Base-by-base conservation (phyloP, 2,797 vertebrate species). In the Manis pentadactyla region DNA sequence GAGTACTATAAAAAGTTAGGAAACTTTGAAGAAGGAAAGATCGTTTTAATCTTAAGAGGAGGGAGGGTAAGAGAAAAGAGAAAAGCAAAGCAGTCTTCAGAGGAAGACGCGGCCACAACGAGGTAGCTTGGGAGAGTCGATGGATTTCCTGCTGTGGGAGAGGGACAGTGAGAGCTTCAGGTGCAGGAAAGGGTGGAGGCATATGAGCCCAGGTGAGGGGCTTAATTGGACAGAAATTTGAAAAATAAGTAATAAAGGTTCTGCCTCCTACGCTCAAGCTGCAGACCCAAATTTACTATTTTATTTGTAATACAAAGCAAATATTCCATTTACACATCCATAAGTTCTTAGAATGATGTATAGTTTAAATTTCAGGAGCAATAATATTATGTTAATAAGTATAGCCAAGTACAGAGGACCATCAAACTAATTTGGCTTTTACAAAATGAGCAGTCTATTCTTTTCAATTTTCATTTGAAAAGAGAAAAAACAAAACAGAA, bases 281-380 rank as follows among this genome's bases (percentile, higher is more conserved):
- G 15, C 13, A 82, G 46, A 53, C 25, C 37, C 39, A 63, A 84
- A 49, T 51, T 92, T 92, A 87, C 37, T 89, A 73, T 92, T 97
- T 90, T 74, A 94, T 89, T 93, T 81, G 39, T 73, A 88, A 92
- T 29, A 77, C 37, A 78, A 94, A 97, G 51, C 68, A 94, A 96
- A 97, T 57, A 93, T 49, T 81, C 39, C 90, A 46, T 95, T 97
- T 93, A 90, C 46, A 92, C 53, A 78, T 71, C 39, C 42, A 66
- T 74, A 83, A 92, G 53, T 93, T 94, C 81, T 85, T 68, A 69
- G 59, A 93, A 88, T 63, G 63, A 96, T 83, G 57, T 95, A 68
- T 78, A 87, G 49, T 79, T 83, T 74, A 87, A 83, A 96, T 78
- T 94, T 73, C 46, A 87, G 61, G 46, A 90, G 57, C 53, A 86